Evolutionary conservation across 2,888 invertebrate genomes (phyloP), one percentile per base, ranked within the genome.

Genomic region (Cabera pusaria): DNA sequence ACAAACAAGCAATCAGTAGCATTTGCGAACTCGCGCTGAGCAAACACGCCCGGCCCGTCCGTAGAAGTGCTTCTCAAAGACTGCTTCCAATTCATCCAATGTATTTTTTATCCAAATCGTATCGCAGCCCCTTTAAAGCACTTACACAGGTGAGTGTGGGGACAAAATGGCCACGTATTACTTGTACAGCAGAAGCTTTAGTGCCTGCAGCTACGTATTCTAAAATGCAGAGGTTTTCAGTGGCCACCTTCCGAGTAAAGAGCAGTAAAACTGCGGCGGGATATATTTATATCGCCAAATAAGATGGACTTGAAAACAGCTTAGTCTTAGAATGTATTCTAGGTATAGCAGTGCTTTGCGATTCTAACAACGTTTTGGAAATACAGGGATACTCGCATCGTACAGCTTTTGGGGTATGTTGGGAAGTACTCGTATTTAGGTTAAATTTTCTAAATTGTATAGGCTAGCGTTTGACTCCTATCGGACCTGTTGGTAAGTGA

Each of bases 1-100:
- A 76, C 82, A 83, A 85, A 85, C 83, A 84, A 78, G 76, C 84
- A 85, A 84, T 85, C 84, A 82, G 78, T 53, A 76, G 75, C 79
- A 80, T 80, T 84, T 82, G 79, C 78, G 70, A 81, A 76, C 71
- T 74, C 70, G 63, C 64, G 69, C 70, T 71, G 56, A 60, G 79
- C 72, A 81, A 84, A 84, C 71, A 76, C 67, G 59, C 59, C 59
- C 55, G 50, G 52, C 58, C 60, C 54, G 50, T 52, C 56, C 59
- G 57, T 55, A 59, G 51, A 59, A 74, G 72, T 71, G 73, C 75
- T 77, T 72, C 73, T 75, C 79, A 78, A 76, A 78, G 78, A 73
- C 70, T 72, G 59, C 61, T 71, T 63, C 64, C 42, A 62, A 75
- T 70, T 68, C 70, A 65, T 62, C 53, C 49, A 52, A 53, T 66